Evolutionary conservation across 1,140 invertebrate genomes (phyloP).

Genomic region (Caenorhabditis brenneri): DNA sequence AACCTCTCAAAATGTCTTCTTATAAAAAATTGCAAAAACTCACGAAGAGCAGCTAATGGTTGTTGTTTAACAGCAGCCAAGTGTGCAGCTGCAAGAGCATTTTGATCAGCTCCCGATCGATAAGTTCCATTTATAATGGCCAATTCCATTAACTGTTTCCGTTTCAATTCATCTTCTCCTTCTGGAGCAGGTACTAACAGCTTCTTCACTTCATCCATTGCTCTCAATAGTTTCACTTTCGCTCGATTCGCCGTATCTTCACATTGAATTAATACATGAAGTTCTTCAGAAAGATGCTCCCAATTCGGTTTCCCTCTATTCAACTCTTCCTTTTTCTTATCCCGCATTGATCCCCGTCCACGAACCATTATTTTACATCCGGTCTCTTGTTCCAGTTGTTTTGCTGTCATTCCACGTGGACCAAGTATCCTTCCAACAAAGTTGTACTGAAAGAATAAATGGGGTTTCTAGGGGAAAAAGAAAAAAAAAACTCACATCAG

Average conservation of each 20-base stretch:
- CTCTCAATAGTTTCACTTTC: conserved; percentile 88
- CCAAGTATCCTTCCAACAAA: conserved; percentile 99
- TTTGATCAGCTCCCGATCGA: conserved; percentile 70
- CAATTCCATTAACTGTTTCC: conserved; percentile 98
- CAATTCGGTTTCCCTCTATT: conserved; percentile 99
- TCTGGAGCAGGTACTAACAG: conserved; percentile 84
- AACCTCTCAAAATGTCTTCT: too few relatives aligned
- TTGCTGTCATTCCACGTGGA: conserved; percentile 97
- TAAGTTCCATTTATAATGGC: conserved; percentile 99
- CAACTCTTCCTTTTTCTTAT: conserved; percentile 99
- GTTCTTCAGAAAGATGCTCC: conserved; percentile 98
- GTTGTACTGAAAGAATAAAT: conserved; percentile 81
- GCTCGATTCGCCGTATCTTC: conserved; percentile 97
- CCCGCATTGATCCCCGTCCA: conserved; percentile 99
- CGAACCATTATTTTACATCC: conserved; percentile 99
- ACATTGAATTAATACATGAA: conserved; percentile 96
- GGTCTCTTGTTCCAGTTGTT: conserved; percentile 98
- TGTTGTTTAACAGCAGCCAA: conserved; percentile 54
- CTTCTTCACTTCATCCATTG: conserved; percentile 96
- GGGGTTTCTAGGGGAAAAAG: background rate
- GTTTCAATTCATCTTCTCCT: conserved; percentile 99
- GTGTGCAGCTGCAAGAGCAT: conserved; percentile 44
- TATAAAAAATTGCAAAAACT: too few relatives aligned
- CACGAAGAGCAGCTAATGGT: conserved; percentile 53
- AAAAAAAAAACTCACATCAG: conserved; percentile 76